phyloP scores from a whole-genome alignment of 30 jellyfish, hydroid and myxozoan genomes.

The Nemopilema nomurai region DNA sequence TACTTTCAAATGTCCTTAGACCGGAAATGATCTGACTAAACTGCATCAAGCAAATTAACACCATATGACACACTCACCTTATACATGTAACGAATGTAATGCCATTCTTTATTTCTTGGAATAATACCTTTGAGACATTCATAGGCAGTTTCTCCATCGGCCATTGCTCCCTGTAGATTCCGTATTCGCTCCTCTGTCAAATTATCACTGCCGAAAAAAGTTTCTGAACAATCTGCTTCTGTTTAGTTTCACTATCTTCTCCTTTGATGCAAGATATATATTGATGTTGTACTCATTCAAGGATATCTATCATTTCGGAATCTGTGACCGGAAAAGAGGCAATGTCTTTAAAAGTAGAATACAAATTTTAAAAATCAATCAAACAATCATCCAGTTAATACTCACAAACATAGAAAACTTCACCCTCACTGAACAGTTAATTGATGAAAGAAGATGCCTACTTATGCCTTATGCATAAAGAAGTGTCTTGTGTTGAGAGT shows the following conservation, averaged over 20 bases:
- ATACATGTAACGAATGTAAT: neutral
- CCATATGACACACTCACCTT: neutral
- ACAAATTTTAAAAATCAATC: neutral
- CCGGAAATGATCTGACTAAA: neutral
- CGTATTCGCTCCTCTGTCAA: constrained; percentile 22
- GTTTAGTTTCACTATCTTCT: neutral
- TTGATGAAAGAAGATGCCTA: neutral
- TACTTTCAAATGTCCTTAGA: neutral
- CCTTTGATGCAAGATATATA: neutral
- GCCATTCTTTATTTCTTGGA: constrained; percentile 7
- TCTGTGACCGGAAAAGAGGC: neutral
- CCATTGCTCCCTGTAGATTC: constrained; percentile 27
- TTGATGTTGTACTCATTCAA: neutral
- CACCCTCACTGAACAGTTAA: neutral
- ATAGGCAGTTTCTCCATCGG: constrained; percentile 19
- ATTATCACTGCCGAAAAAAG: constrained; percentile 27
- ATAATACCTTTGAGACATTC: constrained; percentile 23
- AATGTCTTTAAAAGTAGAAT: neutral
- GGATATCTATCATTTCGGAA: neutral
- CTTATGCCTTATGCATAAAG: neutral
- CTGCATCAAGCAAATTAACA: neutral
- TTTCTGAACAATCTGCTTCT: neutral
- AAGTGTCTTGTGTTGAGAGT: neutral
- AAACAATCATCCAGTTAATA: neutral
- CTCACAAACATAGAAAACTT: neutral